phyloP scores from a whole-genome alignment of 2,797 vertebrate genomes.

The Crenuchus spilurus region DNA sequence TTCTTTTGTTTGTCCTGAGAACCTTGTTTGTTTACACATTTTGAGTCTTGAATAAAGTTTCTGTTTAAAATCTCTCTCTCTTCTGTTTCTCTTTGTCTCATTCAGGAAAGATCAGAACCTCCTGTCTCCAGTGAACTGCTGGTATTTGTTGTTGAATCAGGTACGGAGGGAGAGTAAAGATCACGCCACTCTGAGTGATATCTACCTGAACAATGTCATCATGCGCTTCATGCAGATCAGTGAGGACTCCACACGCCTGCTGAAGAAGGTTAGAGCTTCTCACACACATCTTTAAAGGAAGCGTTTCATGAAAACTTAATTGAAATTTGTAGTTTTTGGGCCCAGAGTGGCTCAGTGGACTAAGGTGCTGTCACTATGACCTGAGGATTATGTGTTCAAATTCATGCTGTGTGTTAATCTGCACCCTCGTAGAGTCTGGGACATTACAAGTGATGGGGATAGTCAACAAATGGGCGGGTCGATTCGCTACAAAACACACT shows the following conservation, averaged over 20 bases:
- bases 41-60: no score
- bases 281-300: not conserved
- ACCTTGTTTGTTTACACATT: not conserved
- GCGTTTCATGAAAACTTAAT: not conserved
- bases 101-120: constrained; percentile 97
- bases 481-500: no score
- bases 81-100: not conserved
- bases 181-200: constrained; percentile 95
- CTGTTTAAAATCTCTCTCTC: not conserved
- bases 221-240: constrained; percentile 99
- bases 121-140: constrained; percentile 96
- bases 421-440: no score
- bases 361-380: no score
- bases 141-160: constrained; percentile 98
- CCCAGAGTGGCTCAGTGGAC: no score
- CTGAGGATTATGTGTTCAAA: no score
- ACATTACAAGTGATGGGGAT: no score
- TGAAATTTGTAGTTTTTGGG: no score
- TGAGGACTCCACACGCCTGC: constrained; percentile 94
- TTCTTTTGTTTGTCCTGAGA: no score
- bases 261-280: constrained; percentile 88
- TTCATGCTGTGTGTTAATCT: no score
- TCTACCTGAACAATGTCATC: constrained; percentile 99
- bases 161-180: constrained; percentile 97
- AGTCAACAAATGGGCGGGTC: no score